A percentile compares a stretch with the other conserved stretches of the same genome.
These are phyloP conservation scores for Aphelenchoides bicaudatus DNA, from an alignment of 2,888 invertebrate species.

Conservation along the genomic window DNA sequence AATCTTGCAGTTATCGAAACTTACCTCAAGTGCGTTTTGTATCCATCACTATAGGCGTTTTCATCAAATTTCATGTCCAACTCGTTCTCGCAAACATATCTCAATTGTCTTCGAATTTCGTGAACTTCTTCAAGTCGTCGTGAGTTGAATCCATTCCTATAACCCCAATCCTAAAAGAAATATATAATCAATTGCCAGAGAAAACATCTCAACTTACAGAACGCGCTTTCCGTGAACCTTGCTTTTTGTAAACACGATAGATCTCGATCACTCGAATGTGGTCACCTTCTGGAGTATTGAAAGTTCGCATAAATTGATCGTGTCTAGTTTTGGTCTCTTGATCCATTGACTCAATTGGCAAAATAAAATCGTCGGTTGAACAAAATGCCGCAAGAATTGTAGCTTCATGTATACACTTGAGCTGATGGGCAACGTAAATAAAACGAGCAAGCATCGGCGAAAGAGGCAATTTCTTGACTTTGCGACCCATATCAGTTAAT, in stretches of 20 bases:
- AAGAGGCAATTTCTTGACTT: conserved; percentile 5
- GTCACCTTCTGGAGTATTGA: conserved; percentile 49
- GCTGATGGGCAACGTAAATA: background rate
- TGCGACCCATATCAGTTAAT: conserved; percentile 53
- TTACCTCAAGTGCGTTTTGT: background rate
- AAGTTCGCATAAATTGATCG: conserved; percentile 26
- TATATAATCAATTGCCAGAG: background rate
- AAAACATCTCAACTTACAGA: too few species aligned
- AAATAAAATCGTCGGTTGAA: conserved; percentile 71
- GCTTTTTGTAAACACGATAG: conserved; percentile 31
- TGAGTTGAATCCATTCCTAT: conserved; percentile 34
- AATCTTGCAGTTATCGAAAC: background rate
- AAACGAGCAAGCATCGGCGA: conserved; percentile 15
- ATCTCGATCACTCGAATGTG: conserved; percentile 48
- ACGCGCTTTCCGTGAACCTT: too few species aligned
- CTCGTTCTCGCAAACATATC: conserved; percentile 29
- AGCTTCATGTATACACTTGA: conserved; percentile 65
- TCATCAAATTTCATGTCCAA: background rate
- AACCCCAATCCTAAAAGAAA: conserved; percentile 39
- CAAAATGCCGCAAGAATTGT: conserved; percentile 80
- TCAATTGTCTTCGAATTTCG: conserved; percentile 40
- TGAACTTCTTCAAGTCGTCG: conserved; percentile 29
- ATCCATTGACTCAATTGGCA: conserved; percentile 15
- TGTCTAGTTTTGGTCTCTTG: conserved; percentile 23
- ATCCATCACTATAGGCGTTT: background rate